phyloP scores from a whole-genome alignment of 2,113 vertebrate species.

The Suncus etruscus region DNA sequence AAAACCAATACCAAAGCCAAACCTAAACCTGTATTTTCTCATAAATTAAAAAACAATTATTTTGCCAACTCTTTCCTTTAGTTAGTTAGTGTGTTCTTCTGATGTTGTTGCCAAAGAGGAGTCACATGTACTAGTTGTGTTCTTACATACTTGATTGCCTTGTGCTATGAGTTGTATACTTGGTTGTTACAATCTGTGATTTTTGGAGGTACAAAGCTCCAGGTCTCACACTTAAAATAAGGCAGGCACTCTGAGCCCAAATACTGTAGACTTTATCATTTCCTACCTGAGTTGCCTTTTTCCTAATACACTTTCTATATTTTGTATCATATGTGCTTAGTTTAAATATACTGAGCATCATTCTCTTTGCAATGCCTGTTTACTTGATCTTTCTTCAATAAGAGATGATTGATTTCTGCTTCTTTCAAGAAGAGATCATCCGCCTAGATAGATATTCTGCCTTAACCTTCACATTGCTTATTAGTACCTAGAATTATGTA shows the following conservation, averaged over 20 bases:
- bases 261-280: not conserved
- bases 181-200: no score
- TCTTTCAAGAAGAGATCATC: not conserved
- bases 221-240: no score
- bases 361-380: conserved; percentile 26
- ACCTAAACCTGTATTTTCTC: no score
- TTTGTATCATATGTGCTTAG: not conserved
- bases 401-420: not conserved
- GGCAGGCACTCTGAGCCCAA: not conserved
- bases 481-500: not conserved
- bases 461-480: not conserved
- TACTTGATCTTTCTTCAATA: conserved; percentile 37
- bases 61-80: no score
- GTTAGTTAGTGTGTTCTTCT: no score
- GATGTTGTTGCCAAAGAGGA: no score
- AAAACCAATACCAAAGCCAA: no score
- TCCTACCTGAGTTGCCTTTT: not conserved
- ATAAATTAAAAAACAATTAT: no score
- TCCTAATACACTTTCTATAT: not conserved
- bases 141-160: no score
- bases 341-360: not conserved
- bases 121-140: no score
- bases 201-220: no score
- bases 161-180: no score
- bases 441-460: not conserved